Base-by-base conservation (phyloP, 2,888 invertebrate species). In the Ptychoptera albimana region DNA sequence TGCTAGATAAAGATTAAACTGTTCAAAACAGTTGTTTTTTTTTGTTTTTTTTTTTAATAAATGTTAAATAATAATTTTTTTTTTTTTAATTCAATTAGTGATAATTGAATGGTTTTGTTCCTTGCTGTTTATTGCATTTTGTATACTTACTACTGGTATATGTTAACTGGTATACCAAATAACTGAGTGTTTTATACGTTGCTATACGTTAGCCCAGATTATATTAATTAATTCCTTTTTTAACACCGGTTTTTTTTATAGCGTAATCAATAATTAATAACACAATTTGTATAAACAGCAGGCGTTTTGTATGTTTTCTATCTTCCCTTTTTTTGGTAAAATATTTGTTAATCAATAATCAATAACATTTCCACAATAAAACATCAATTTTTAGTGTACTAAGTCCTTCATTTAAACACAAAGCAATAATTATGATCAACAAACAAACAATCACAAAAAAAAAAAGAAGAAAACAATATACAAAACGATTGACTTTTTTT, bases 401-500 rank as follows among this genome's bases (percentile, higher is more conserved):
- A 15, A 35, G 15, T 42, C 34, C 16, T 16, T 16, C 11, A 15
- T 11, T 15, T 8, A 8, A 14, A 13, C 2, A 11, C 32, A 40
- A 39, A 39, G 32, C 7, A 23, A n/a, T 14, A n/a, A 13, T 8
- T 8, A 35, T 31, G 37, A 39, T 34, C 15, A 23, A 23, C 23
- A 23, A 23, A 7, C 31, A 37, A 10, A 42, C 14, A 41, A 34
- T 10, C 38, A 36, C n/a, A n/a, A n/a, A n/a, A n/a, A n/a, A n/a
- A n/a, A n/a, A n/a, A n/a, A n/a, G n/a, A n/a, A n/a, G n/a, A n/a
- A n/a, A n/a, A n/a, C n/a, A n/a, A n/a, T n/a, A 45, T 30, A 41
- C 13, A 14, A 41, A 47, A 38, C 46, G 49, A 50, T 48, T 49
- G 50, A 48, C 50, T 47, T 47, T 49, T 48, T 23, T 44, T 32